Base-by-base conservation (phyloP, 1,140 invertebrate species). In the Oryctes rhinoceros region DNA sequence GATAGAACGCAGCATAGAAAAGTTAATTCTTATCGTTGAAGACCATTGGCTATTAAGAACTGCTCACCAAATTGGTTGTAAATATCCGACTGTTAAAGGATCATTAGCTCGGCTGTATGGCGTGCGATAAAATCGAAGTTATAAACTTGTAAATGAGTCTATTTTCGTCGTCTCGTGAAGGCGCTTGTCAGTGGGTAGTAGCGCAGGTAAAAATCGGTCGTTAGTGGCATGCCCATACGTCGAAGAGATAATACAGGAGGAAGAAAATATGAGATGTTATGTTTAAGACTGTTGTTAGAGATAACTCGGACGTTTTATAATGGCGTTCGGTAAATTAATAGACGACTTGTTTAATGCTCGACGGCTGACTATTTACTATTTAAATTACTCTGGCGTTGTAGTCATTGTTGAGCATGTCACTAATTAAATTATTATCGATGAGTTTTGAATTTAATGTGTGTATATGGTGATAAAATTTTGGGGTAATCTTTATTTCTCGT, bases 131-230 rank as follows among this genome's bases (percentile, higher is more conserved):
- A 37, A 71, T 71, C 65, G 65, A 71, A 71, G 65, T 71, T 71
- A 71, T 71, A 71, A 71, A 71, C 65, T 71, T 71, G 65, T 71
- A 71, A 71, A 71, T 71, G 65, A 71, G 65, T 71, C 65, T 71
- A 71, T 62, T 71, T 71, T 71, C 65, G 65, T 71, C 65, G 65
- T 30, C 11, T 37, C 11, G 65, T 37, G 20, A 30, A 37, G 65
- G 24, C 20, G 65, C 65, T 37, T 71, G 65, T 71, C 65, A 71
- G 65, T 71, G 65, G 65, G 65, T 71, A 71, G 53, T 13, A 62
- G 24, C 65, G 18, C 65, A 71, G 65, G 65, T 71, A 71, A 24
- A 71, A 71, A 71, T 71, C 65, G 65, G 65, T 71, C 65, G 65
- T 71, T 71, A 71, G 65, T 71, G 18, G 18, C 53, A 59, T 59